Base-by-base conservation (phyloP, 2,888 invertebrate genomes). In the Metellina segmentata region DNA sequence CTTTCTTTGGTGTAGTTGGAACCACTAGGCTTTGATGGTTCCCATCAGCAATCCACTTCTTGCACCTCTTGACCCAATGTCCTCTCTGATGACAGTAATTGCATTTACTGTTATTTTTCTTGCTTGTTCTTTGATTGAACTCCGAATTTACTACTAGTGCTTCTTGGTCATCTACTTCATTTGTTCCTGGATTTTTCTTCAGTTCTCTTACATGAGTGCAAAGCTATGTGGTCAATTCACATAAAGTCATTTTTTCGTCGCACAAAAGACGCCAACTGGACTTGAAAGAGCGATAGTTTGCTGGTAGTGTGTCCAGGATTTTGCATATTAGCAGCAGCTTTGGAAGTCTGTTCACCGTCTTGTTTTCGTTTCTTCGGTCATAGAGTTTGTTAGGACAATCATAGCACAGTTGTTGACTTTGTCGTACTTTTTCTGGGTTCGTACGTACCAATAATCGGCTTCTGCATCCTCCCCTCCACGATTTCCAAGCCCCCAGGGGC, bases 211-310 rank as follows among this genome's bases (percentile, higher is more conserved):
- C n/a, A n/a, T n/a, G n/a, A 78, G 61, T 70, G 20, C 88, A 88
- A n/a, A 91, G n/a, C 78, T 92, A 85, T 51, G 82, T 85, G 13
- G 70, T 87, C 69, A 92, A 16, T n/a, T 88, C 61, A 70, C 85
- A 70, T 2, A 89, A n/a, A 48, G 85, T 89, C 79, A 71, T 85
- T 19, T 85, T 89, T 2, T 90, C 90, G n/a, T 90, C 86, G n/a
- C 61, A 51, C 7, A 92, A 48, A 52, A 88, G 74, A 9, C 52
- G 34, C 34, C 92, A 78, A 90, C 51, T 81, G 75, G 83, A 85
- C 72, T 53, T 81, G 75, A 88, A 88, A 49, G 70, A 88, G 11
- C 48, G 20, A 19, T 53, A 85, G 19, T 52, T 83, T 34, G 34
- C 52, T 71, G 71, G 77, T 69, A 88, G 78, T 48, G 61, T 89